Conservation (phyloP, 2,888 invertebrate species). For the Zaprionus obscuricornis region DNA sequence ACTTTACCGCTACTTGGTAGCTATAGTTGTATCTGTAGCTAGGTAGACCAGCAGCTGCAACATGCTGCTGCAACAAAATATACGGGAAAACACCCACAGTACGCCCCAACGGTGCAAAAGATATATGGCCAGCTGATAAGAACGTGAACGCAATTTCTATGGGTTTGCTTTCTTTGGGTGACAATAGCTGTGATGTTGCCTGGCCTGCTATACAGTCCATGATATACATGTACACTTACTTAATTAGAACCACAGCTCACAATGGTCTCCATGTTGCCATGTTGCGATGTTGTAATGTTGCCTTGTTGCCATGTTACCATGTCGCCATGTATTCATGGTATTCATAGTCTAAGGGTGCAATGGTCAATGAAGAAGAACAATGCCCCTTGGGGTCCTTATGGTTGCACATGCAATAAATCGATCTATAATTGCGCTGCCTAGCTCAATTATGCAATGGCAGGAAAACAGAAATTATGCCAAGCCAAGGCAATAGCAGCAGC, state of each 20-base stretch:
- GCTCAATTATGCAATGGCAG: constrained; percentile 66
- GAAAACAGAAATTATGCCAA: constrained; percentile 46
- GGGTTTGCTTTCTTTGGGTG: constrained; percentile 37
- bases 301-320: too few relatives aligned
- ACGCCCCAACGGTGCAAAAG: constrained; percentile 27
- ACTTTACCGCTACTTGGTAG: constrained; percentile 59
- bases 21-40: too few relatives aligned
- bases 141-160: constrained; percentile 24
- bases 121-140: constrained; percentile 53
- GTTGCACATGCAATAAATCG: constrained; percentile 69
- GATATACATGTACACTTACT: constrained; percentile 26
- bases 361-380: constrained; percentile 48
- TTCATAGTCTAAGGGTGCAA: constrained; percentile 11
- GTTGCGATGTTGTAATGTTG: too few relatives aligned
- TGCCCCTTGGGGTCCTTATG: constrained; percentile 34
- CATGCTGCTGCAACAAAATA: constrained; percentile 20
- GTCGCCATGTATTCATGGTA: background rate
- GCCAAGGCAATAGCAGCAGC: constrained; percentile 8
- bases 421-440: constrained; percentile 67
- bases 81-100: constrained; percentile 41
- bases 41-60: constrained; percentile 17
- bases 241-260: constrained; percentile 51
- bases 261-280: too few relatives aligned
- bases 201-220: constrained; percentile 1
- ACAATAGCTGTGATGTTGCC: constrained; percentile 32